phyloP scores from a whole-genome alignment of 2,888 invertebrate genomes.

The Ptychoptera albimana region DNA sequence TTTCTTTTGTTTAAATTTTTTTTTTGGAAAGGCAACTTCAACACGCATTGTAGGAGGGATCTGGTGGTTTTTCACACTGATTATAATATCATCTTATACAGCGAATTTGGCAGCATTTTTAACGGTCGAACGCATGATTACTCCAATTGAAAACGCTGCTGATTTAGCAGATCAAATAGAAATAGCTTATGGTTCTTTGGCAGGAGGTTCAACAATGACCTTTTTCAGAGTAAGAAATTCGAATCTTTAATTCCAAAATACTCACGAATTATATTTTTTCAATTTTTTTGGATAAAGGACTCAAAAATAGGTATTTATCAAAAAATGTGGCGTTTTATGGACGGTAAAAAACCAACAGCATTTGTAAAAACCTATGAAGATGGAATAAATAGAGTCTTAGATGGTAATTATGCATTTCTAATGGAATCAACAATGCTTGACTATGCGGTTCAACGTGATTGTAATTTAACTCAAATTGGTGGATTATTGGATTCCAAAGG shows the following conservation, averaged over 20 bases:
- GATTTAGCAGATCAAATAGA: slow-evolving; percentile 88
- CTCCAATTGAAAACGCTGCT: slow-evolving; percentile 89
- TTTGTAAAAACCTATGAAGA: slow-evolving; percentile 84
- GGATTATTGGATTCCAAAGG: slow-evolving; percentile 48
- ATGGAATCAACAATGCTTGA: slow-evolving; percentile 98
- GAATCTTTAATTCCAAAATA: not conserved
- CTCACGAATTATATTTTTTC: not conserved
- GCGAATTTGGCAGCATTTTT: slow-evolving; percentile 90
- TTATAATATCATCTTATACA: slow-evolving; percentile 96
- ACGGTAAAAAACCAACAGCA: slow-evolving; percentile 56
- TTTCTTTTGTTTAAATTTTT: too few relatives aligned
- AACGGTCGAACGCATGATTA: slow-evolving; percentile 90
- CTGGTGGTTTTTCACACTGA: slow-evolving; percentile 99
- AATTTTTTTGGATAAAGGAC: slow-evolving; percentile 35
- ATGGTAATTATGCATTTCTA: slow-evolving; percentile 88
- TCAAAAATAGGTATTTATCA: slow-evolving; percentile 83
- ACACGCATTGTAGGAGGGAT: slow-evolving; percentile 92
- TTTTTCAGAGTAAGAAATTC: slow-evolving; percentile 69
- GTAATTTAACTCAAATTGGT: slow-evolving; percentile 94
- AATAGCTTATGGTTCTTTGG: slow-evolving; percentile 86
- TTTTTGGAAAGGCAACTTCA: slow-evolving; percentile 70
- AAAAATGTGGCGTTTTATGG: slow-evolving; percentile 95
- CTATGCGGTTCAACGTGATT: slow-evolving; percentile 86
- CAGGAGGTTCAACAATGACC: slow-evolving; percentile 91
- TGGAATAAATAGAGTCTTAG: slow-evolving; percentile 71